A percentile compares a stretch with the other conserved stretches of the same genome.
Conservation (phyloP, 2,888 invertebrate species). For the Drosophila austrosaltans region DNA sequence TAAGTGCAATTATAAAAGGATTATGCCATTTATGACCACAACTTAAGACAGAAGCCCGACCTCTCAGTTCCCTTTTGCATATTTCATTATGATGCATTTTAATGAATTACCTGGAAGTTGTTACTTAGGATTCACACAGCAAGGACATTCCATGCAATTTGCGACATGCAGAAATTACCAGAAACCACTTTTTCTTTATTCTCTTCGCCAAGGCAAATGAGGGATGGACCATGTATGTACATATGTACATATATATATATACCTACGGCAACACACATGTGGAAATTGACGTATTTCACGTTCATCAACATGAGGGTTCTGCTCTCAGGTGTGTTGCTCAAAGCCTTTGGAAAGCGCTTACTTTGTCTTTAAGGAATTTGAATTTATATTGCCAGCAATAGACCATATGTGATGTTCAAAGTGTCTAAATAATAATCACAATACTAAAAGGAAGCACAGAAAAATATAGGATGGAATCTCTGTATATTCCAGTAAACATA, state of each 20-base stretch:
- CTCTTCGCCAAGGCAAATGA: slow-evolving; percentile 24
- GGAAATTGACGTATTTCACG: slow-evolving; percentile 37
- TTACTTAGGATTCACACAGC: slow-evolving; percentile 38
- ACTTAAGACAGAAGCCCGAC: slow-evolving; percentile 4
- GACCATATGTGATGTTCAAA: no score
- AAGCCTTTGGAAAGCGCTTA: not conserved
- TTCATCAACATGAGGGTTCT: slow-evolving; percentile 21
- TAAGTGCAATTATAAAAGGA: slow-evolving; percentile 76
- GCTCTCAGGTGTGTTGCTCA: slow-evolving; percentile 37
- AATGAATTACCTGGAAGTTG: slow-evolving; percentile 75
- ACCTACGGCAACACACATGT: slow-evolving; percentile 22
- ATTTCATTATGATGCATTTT: slow-evolving; percentile 58
- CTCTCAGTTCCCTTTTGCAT: slow-evolving; percentile 17
- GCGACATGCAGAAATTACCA: slow-evolving; percentile 9
- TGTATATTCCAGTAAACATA: no score
- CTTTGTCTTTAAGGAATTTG: not conserved
- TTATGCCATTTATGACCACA: slow-evolving; percentile 59
- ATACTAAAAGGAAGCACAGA: no score
- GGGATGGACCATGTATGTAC: not conserved
- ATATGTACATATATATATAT: no score
- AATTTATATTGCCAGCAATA: not conserved
- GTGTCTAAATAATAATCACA: no score
- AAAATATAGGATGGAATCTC: no score
- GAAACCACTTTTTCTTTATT: not conserved
- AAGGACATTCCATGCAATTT: slow-evolving; percentile 25